Base-by-base conservation (phyloP, 2,888 invertebrate species). In the Lochmaea crataegi region DNA sequence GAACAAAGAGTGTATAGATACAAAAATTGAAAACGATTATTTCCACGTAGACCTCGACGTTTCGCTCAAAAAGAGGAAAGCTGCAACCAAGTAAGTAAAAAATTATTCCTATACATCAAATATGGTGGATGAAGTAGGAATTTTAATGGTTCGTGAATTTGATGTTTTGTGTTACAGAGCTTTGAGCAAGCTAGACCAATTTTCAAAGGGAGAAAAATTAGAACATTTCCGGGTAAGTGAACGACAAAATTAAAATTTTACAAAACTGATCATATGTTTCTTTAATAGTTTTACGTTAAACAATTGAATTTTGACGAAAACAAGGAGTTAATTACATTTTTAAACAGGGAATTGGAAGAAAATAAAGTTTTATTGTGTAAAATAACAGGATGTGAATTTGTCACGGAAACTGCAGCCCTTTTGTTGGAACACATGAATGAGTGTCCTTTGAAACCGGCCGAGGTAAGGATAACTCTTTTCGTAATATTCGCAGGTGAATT, bases 301-400 rank as follows among this genome's bases (percentile, higher is more conserved):
- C 71, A 81, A 65, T 64, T 78, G 22, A 73, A 80, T 70, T 81
- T 82, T 63, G 67, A 63, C 14, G 70, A 77, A 57, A 76, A 79
- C 72, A 58, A 73, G 22, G 79, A 77, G 57, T 74, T 79, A n/a
- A 57, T 45, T 48, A 61, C 72, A 61, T 48, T 75, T 16, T 73
- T 84, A 42, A 57, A 78, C 65, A 78, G 80, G 26, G 81, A 85
- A 71, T 78, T 86, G 10, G 53, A 78, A 65, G 72, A 79, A 7
- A 79, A 79, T 42, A 80, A 82, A 2, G 74, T 75, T 26, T 80
- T 82, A 1, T 80, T 80, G 53, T 88, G 88, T 77, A 80, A 81
- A 38, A 84, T 83, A 67, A 76, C 78, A 66, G 68, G 77, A 10
- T 88, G 88, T 71, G 76, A 77, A 65, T 87, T 83, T 80, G 76